Evolutionary conservation across 2,888 invertebrate species (phyloP), one percentile per base, ranked within the genome.

Genomic region (Stegophylla sp.): DNA sequence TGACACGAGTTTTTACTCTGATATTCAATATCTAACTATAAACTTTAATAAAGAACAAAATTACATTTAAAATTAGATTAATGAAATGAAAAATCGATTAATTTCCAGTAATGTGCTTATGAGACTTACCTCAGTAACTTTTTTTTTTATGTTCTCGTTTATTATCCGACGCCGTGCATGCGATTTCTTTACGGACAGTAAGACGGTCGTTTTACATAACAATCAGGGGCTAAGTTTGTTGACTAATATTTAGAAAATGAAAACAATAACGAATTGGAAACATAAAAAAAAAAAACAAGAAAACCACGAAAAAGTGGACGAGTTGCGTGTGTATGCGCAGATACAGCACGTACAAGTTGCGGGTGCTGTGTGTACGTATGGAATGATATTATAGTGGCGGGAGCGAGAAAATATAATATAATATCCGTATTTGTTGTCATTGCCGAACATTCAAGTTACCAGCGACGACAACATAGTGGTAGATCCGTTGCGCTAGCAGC

Each of bases 121-220:
- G 13, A 4, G n/a, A 51, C 69, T 69, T 69, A 20, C 51, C 51
- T 69, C 28, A 51, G 17, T 51, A 7, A 0, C 20, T 2, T 23
- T n/a, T 51, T 1, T n/a, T 5, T 51, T 51, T 67, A 3, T 48
- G 0, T 28, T n/a, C 13, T n/a, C n/a, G 28, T 20, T 0, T 5
- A 1, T 28, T 48, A 12, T 64, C 43, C 17, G 17, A 34, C 56
- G 76, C 64, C 51, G 51, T 56, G 53, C 53, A 23, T 15, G 76
- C 26, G 66, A 66, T 76, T 76, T 76, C 43, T 66, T 43, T 43
- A 53, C 43, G 17, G 43, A 13, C 66, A 66, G 17, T 4, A 7
- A 23, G 43, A 66, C 43, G 7, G 26, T 43, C 12, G 76, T 64
- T 76, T 66, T 76, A 76, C 53, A 76, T 53, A 53, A 1, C 34